Base-by-base conservation (phyloP, 2,888 invertebrate species). In the Brachynemurus nebulosus region DNA sequence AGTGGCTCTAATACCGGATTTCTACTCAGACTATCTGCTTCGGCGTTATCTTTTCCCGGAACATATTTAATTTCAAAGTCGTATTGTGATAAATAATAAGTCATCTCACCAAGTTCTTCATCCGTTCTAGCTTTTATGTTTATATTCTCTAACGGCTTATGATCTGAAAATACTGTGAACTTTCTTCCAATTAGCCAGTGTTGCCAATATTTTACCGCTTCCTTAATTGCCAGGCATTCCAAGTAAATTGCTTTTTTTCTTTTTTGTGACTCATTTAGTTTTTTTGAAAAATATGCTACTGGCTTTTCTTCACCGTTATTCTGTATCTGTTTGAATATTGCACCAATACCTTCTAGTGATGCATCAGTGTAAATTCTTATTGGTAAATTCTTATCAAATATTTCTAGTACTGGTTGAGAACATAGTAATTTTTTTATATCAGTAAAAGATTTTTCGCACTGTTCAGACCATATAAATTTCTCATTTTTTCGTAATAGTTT, bases 191-290 rank as follows among this genome's bases (percentile, higher is more conserved):
- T 49, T 16, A 53, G 21, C 48, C 50, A 53, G 37, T 53, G 43
- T 46, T 52, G 51, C 51, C 54, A 53, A 37, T 50, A 35, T 35
- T 6, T 12, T 35, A 35, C 12, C 16, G 35, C 35, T 6, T 35
- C 35, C 5, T 35, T 2, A 54, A 53, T 53, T 21, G 52, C 50
- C 36, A 51, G 20, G 27, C 52, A 53, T 50, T 54, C 52, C 27
- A 53, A 38, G 40, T 51, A 52, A 27, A 54, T 50, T 23, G 51
- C 51, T 46, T 52, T 53, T 46, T 50, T 49, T 18, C 43, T 45
- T 30, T 51, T 52, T 49, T 51, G 48, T 7, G 44, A 20, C n/a
- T 52, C 48, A 37, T 48, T 55, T 12, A 52, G 41, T 48, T 54
- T 55, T 47, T 53, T 51, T 34, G 46, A 48, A 47, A n/a, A n/a